Evolutionary conservation across 2,888 invertebrate genomes (phyloP).

Genomic region (Limenitis camilla): DNA sequence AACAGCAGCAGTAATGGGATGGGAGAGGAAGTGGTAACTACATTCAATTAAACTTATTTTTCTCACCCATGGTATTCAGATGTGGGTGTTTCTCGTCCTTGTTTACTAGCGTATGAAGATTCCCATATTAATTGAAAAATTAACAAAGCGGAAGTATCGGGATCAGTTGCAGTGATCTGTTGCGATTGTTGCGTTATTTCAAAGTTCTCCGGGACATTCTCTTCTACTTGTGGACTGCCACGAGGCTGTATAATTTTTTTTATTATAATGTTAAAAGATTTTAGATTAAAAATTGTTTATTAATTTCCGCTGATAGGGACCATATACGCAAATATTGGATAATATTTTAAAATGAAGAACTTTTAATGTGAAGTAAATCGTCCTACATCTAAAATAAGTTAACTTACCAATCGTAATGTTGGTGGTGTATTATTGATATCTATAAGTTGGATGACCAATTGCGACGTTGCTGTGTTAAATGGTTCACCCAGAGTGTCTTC

Average conservation of each 20-base stretch:
- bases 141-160: conserved; percentile 74
- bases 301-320: too few species aligned
- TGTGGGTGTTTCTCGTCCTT: conserved; percentile 54
- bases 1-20: too few species aligned
- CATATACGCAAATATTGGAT: background rate
- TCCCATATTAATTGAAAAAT: conserved; percentile 76
- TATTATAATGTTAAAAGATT: background rate
- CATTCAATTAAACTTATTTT: background rate
- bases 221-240: conserved; percentile 64
- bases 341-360: background rate
- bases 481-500: conserved; percentile 61
- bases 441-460: conserved; percentile 74
- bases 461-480: conserved; percentile 64
- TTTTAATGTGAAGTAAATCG: background rate
- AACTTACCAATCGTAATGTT: conserved; percentile 74
- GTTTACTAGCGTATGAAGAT: conserved; percentile 73
- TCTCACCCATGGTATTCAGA: conserved; percentile 46
- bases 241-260: conserved; percentile 49
- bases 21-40: too few species aligned
- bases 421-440: conserved; percentile 86
- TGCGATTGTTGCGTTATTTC: conserved; percentile 47
- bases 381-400: background rate
- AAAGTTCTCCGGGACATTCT: conserved; percentile 64
- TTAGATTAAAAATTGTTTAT: background rate
- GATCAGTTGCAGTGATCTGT: conserved; percentile 72